Percentiles rank a stretch among this genome's conserved stretches.
Conservation (phyloP, 2,797 vertebrate genomes). For the Sebastes iracundus region DNA sequence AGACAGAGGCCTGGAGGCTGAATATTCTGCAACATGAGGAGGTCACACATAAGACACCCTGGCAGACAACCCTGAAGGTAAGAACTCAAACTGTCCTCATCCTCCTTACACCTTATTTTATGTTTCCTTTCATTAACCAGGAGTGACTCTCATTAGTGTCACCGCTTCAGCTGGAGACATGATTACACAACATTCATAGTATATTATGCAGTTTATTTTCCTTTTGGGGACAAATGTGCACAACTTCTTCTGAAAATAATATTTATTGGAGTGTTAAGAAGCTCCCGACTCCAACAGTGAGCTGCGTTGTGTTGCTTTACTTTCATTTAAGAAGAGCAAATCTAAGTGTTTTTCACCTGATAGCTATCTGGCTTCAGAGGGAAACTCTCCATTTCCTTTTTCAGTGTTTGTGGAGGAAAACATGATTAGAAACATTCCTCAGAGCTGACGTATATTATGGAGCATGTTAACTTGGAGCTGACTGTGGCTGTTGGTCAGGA, state of each 20-base stretch:
- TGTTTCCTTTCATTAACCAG: too few species aligned
- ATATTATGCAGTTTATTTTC: not conserved
- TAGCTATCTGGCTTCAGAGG: not conserved
- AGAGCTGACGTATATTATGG: not conserved
- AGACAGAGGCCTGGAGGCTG: too few species aligned
- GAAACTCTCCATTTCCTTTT: not conserved
- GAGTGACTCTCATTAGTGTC: too few species aligned
- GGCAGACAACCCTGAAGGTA: too few species aligned
- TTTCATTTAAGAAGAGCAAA: not conserved
- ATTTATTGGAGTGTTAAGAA: not conserved
- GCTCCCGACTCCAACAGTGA: not conserved
- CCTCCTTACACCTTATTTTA: too few species aligned
- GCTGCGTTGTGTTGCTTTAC: not conserved
- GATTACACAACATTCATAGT: not conserved
- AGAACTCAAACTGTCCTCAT: too few species aligned
- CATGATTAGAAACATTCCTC: constrained; percentile 37
- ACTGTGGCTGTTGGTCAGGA: not conserved
- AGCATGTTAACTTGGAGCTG: not conserved
- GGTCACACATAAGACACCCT: too few species aligned
- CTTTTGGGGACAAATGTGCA: not conserved
- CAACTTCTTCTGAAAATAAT: not conserved
- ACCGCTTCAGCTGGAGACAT: too few species aligned
- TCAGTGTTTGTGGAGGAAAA: not conserved
- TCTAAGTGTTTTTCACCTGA: not conserved
- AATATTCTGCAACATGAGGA: too few species aligned